Base-by-base conservation (phyloP, 2,797 vertebrate species). In the Sebastes paucispinis region DNA sequence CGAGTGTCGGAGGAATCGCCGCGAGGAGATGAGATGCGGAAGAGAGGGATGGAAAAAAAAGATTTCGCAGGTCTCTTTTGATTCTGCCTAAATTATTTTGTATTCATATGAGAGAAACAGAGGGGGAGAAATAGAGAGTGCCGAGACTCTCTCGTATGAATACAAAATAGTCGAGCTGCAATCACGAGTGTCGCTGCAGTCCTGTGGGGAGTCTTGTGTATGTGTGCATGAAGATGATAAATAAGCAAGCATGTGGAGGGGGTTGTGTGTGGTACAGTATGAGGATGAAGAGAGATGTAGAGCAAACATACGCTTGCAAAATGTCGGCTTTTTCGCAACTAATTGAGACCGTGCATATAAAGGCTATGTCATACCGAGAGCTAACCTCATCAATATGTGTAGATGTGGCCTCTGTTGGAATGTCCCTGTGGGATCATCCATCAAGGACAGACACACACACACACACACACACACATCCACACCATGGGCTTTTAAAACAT, bases 41-140 rank as follows among this genome's bases (percentile, higher is more conserved):
- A 64, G 66, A 80, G 60, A 65, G 63, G 70, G 50, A 69, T 69
- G 72, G 85, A 76, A 87, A 73, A 88, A 43, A 43, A 73, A 88
- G 31, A 85, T 86, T 84, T 82, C 75, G 79, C 73, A 81, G 80
- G 54, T 86, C 65, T 89, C 77, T 81, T 88, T 89, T 84, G 73
- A 87, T 86, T 91, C 81, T 79, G 75, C 70, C 79, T 86, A 79
- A 80, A 88, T 87, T 88, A 79, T 87, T 93, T 91, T 93, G 90
- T 91, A 93, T 93, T 94, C 91, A 90, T 88, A 90, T 75, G 85
- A 93, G 89, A 78, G 87, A 78, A 88, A 91, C 52, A 65, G 81
- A 84, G 80, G 81, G 64, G 64, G 65, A 82, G 86, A 87, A 82
- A 84, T 81, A 50, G 76, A 74, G 79, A 79, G 85, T 9, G 85